These are phyloP conservation scores for Glareola pratincola DNA, from an alignment of 2,113 vertebrate genomes.

Conservation along the genomic window DNA sequence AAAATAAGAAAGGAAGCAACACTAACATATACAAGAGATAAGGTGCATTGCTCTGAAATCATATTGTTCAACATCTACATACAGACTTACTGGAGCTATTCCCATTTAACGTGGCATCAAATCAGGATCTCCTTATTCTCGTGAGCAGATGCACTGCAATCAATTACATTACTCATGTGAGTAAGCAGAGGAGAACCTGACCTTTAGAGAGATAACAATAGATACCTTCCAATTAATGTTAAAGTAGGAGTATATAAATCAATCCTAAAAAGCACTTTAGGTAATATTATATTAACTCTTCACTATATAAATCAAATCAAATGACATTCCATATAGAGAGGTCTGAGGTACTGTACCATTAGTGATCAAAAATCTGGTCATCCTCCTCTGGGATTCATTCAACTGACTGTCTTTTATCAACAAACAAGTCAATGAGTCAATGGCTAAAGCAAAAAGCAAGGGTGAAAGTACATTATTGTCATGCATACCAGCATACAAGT, in stretches of 20 bases:
- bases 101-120: background rate
- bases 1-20: background rate
- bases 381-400: background rate
- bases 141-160: background rate
- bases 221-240: slow-evolving; percentile 40
- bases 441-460: slow-evolving; percentile 19
- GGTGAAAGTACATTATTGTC: slow-evolving; percentile 21
- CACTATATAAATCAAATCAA: slow-evolving; percentile 12
- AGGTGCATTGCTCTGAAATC: background rate
- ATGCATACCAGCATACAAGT: background rate
- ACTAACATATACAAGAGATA: background rate
- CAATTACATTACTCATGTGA: slow-evolving; percentile 39
- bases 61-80: background rate
- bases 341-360: background rate
- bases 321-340: background rate
- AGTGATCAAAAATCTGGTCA: slow-evolving; percentile 11
- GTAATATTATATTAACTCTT: slow-evolving; percentile 29
- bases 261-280: slow-evolving; percentile 41
- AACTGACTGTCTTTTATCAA: slow-evolving; percentile 3
- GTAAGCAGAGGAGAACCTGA: slow-evolving; percentile 52
- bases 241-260: slow-evolving; percentile 53
- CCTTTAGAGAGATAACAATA: slow-evolving; percentile 48
- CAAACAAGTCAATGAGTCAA: slow-evolving; percentile 34
- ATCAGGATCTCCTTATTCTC: background rate
- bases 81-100: background rate